Evolutionary conservation across 2,888 invertebrate species (phyloP).

Genomic region (Cactoblastis cactorum): DNA sequence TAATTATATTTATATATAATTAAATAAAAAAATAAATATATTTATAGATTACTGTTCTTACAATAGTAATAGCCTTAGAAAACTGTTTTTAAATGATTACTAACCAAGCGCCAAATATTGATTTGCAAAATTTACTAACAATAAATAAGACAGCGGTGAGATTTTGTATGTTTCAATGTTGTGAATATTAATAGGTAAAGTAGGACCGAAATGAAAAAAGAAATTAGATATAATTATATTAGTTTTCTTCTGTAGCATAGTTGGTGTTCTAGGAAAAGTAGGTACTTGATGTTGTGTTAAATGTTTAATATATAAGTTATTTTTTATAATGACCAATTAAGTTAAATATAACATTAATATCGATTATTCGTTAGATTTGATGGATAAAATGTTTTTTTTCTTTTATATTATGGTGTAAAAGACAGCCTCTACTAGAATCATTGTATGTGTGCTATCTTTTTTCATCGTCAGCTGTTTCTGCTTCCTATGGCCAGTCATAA

Average conservation of each 20-base stretch:
- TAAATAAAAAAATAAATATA: no score
- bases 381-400: not conserved
- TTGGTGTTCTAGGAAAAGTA: not conserved
- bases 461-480: not conserved
- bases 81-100: no score
- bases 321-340: not conserved
- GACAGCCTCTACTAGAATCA: not conserved
- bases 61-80: no score
- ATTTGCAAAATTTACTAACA: not conserved
- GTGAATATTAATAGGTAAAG: not conserved
- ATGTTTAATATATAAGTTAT: not conserved
- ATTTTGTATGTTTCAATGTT: conserved; percentile 2
- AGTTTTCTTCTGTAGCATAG: not conserved
- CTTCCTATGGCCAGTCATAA: not conserved
- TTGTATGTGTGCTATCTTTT: not conserved
- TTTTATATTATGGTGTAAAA: not conserved
- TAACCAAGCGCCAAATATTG: no score
- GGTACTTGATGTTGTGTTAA: not conserved
- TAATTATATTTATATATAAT: no score
- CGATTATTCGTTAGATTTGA: not conserved
- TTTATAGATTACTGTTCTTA: no score
- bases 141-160: not conserved
- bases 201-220: not conserved
- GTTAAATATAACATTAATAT: not conserved
- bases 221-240: not conserved